Evolutionary conservation across 2,797 vertebrate genomes (phyloP).

Genomic region (Pempheris klunzingeri): DNA sequence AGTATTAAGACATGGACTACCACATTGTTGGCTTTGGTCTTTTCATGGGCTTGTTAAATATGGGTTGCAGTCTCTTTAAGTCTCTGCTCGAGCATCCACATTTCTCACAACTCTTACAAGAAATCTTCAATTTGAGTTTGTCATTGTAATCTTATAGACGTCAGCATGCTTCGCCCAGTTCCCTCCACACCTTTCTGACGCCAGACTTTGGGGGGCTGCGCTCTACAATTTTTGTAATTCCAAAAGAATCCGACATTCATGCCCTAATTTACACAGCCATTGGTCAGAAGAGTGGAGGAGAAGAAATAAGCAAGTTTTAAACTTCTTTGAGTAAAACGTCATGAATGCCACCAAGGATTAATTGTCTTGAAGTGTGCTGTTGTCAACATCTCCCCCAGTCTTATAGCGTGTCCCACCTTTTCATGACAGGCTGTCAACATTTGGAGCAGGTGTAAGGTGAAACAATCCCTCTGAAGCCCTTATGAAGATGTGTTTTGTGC

Average conservation of each 20-base stretch:
- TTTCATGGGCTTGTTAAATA: neutral
- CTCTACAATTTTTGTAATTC: neutral
- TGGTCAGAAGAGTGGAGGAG: neutral
- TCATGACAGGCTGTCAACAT: too few species aligned
- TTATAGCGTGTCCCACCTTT: too few species aligned
- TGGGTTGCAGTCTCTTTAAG: neutral
- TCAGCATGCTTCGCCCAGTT: neutral
- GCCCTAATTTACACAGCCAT: neutral
- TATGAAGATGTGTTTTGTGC: neutral
- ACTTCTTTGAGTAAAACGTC: neutral
- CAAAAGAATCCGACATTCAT: neutral
- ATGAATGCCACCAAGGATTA: neutral
- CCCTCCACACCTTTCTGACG: neutral
- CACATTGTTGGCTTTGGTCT: neutral
- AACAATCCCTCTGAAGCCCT: neutral
- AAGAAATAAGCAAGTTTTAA: neutral
- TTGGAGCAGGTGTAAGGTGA: too few species aligned
- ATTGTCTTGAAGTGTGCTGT: neutral
- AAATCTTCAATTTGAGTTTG: neutral
- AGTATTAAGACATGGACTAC: neutral
- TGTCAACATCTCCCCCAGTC: neutral
- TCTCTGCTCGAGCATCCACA: too few species aligned
- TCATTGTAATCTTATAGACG: neutral
- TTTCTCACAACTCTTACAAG: neutral
- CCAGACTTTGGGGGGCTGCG: neutral